These are phyloP conservation scores for Siniperca undulata DNA, from an alignment of 2,797 vertebrate species.

Conservation along the genomic window DNA sequence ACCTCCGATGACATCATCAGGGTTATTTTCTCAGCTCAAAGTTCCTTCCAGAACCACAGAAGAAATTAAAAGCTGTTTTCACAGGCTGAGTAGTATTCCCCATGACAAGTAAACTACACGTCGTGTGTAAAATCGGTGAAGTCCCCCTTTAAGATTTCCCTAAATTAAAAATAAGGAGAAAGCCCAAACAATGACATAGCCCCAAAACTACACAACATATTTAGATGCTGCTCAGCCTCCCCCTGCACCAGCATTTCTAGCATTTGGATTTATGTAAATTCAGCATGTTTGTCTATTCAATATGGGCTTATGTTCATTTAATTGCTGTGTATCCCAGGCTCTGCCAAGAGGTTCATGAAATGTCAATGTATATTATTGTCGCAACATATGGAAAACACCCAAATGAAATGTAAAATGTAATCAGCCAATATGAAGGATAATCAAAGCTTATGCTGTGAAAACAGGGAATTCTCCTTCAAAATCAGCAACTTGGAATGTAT, in stretches of 20 bases:
- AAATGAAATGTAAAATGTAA: not conserved
- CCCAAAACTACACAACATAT: not conserved
- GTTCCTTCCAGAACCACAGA: not conserved
- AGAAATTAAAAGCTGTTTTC: not conserved
- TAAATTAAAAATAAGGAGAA: not conserved
- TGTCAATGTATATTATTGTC: conserved; percentile 5
- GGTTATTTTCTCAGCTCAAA: not conserved
- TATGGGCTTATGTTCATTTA: not conserved
- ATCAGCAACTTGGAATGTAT: not conserved
- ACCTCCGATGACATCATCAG: not conserved
- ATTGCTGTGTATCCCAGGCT: not conserved
- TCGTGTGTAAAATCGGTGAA: not conserved
- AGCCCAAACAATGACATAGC: not conserved
- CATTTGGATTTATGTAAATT: conserved; percentile 21
- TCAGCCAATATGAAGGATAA: not conserved
- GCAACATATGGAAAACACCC: not conserved
- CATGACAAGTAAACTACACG: too few relatives aligned
- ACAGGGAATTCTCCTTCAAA: not conserved
- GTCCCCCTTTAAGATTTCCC: not conserved
- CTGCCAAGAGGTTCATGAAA: not conserved
- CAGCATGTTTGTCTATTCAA: conserved; percentile 15
- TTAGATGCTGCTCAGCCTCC: conserved; percentile 6
- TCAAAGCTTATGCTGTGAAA: not conserved
- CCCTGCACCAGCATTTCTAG: not conserved
- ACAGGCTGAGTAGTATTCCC: too few relatives aligned